Percentiles rank a stretch among this genome's conserved stretches.
Conservation (phyloP, 2,113 vertebrate genomes). For the Empidonax traillii region DNA sequence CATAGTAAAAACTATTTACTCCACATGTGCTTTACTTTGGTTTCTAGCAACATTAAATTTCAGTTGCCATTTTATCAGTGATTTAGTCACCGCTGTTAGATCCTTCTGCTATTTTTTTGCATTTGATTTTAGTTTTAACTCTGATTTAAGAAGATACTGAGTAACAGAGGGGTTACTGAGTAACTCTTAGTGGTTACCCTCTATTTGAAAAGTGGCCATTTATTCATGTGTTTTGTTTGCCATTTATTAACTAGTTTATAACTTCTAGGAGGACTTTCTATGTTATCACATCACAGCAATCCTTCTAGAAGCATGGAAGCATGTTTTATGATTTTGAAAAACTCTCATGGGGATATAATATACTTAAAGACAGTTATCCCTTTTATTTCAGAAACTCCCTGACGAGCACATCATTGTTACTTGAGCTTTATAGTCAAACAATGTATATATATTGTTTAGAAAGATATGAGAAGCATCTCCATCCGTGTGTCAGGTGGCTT, state of each 20-base stretch:
- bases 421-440: background rate
- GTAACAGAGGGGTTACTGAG: background rate
- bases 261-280: background rate
- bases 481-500: background rate
- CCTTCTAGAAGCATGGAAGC: background rate
- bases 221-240: background rate
- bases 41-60: background rate
- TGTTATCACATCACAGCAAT: background rate
- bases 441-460: background rate
- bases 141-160: background rate
- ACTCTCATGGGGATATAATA: background rate
- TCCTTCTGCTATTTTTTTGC: background rate
- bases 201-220: background rate
- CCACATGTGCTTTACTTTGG: background rate
- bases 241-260: background rate
- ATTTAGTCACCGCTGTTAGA: background rate
- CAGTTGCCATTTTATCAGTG: background rate
- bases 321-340: background rate
- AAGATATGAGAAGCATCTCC: background rate
- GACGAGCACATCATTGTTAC: background rate
- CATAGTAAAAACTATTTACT: background rate
- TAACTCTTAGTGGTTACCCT: background rate
- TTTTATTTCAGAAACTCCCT: background rate
- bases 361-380: background rate
- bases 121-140: background rate